These are phyloP conservation scores for Cataglyphis hispanica DNA, from an alignment of 1,140 invertebrate species.

Conservation along the genomic window DNA sequence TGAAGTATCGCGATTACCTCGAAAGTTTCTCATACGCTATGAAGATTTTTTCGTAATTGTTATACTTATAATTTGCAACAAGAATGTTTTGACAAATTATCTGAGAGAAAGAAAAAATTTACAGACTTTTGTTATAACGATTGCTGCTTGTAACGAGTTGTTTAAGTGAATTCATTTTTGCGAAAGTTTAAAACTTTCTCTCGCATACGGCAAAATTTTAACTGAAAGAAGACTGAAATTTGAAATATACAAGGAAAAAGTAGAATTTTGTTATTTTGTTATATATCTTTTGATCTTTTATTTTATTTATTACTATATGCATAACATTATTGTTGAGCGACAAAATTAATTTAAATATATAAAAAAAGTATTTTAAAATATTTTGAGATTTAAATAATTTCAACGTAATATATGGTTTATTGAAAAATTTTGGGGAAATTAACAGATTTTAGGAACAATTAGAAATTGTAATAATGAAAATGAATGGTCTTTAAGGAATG, in stretches of 20 bases:
- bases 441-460: background rate
- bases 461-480: background rate
- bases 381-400: background rate
- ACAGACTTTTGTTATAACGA: background rate
- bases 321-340: background rate
- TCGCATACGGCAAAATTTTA: background rate
- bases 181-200: background rate
- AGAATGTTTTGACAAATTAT: background rate
- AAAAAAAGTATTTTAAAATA: background rate
- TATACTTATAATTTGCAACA: background rate
- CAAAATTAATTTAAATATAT: slow-evolving; percentile 3
- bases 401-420: background rate
- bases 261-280: background rate
- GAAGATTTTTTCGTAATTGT: background rate
- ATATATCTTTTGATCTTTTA: slow-evolving; percentile 6
- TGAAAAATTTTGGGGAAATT: background rate
- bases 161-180: slow-evolving; percentile 43
- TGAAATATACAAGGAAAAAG: background rate
- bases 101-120: background rate
- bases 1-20: background rate
- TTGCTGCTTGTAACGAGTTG: slow-evolving; percentile 54
- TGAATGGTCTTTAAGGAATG: background rate
- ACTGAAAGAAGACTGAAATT: background rate
- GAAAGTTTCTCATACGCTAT: background rate
- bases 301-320: slow-evolving; percentile 20